A percentile compares a stretch with the other conserved stretches of the same genome.
Conservation (phyloP, 2,113 vertebrate genomes). For the Typhlomys cinereus region DNA sequence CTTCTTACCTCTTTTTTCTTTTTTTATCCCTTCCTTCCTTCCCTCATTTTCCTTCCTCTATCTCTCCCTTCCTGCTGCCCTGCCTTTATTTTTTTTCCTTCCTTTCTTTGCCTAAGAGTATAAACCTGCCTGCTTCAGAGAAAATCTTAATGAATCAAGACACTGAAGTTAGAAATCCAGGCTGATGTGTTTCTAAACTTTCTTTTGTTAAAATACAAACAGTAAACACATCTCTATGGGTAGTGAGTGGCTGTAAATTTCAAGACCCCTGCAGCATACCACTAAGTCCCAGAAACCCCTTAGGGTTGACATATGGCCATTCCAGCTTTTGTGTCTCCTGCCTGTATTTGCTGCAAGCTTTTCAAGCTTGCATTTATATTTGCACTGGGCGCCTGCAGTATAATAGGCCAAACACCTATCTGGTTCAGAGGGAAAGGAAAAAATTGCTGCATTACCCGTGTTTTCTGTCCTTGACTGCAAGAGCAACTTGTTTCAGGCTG, state of each 20-base stretch:
- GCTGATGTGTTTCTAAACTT: neutral
- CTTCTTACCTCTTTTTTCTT: fast-evolving
- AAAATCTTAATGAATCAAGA: neutral
- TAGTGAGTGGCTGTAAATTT: neutral
- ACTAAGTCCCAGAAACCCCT: neutral
- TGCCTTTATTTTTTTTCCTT: no score
- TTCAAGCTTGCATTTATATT: conserved; percentile 14
- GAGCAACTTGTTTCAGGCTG: conserved; percentile 8
- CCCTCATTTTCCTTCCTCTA: neutral
- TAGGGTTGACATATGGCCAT: neutral
- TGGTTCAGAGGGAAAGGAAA: conserved; percentile 5
- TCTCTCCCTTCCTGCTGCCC: fast-evolving
- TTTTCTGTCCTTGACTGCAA: neutral
- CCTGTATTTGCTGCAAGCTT: neutral
- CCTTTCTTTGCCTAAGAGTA: neutral
- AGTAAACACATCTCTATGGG: neutral
- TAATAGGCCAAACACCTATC: conserved; percentile 29
- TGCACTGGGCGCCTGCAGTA: neutral
- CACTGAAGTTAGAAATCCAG: neutral
- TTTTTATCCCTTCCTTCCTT: neutral
- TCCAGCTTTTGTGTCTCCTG: neutral
- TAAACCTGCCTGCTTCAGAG: neutral
- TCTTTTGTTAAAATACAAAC: conserved; percentile 4
- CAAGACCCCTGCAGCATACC: neutral
- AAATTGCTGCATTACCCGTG: neutral